Percentiles rank a stretch among this genome's conserved stretches.
Evolutionary conservation across 2,888 invertebrate genomes (phyloP).

Genomic region (Heliconius charithonia): DNA sequence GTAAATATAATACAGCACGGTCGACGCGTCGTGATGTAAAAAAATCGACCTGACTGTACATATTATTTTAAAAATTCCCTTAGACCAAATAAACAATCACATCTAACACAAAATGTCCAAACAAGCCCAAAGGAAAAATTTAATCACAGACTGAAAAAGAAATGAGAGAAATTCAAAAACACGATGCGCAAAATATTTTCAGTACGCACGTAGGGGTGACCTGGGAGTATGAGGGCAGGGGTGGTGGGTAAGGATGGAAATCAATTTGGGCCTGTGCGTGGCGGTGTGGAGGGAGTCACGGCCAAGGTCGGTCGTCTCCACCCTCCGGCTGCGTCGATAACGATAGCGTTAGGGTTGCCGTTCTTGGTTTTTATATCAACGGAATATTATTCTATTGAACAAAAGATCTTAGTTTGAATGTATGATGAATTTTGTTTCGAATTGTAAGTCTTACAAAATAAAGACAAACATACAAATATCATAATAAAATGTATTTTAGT

Average conservation of each 20-base stretch:
- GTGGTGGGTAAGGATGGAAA: conserved; percentile 57
- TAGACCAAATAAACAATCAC: conserved; percentile 1
- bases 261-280: conserved; percentile 69
- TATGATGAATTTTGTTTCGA: not conserved
- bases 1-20: not conserved
- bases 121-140: conserved; percentile 15
- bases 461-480: not conserved
- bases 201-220: conserved; percentile 46
- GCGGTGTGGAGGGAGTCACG: conserved; percentile 75
- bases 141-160: conserved; percentile 30
- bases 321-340: conserved; percentile 54
- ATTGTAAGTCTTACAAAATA: not conserved
- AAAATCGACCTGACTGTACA: too few species aligned
- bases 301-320: conserved; percentile 76
- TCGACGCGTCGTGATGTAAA: too few species aligned
- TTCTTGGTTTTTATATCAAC: not conserved
- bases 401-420: not conserved
- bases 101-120: not conserved
- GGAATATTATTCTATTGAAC: not conserved
- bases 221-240: conserved; percentile 47
- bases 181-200: conserved; percentile 51
- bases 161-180: conserved; percentile 17
- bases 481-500: too few species aligned
- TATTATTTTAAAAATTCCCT: not conserved
- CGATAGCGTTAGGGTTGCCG: conserved; percentile 44